These are phyloP conservation scores for Sinelater perroti DNA, from an alignment of 2,888 invertebrate species.

Conservation along the genomic window DNA sequence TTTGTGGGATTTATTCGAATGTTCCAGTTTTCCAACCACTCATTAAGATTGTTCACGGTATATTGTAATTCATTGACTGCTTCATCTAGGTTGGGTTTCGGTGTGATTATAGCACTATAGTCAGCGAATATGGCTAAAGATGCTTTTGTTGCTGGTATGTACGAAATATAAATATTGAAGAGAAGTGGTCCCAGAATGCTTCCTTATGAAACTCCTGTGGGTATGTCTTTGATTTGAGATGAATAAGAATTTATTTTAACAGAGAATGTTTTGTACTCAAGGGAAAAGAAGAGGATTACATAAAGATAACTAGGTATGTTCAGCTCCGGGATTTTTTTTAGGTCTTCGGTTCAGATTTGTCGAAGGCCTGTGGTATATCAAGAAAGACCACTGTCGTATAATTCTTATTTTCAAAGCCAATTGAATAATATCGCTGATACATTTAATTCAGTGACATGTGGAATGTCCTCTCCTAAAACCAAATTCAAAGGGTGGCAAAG, in stretches of 20 bases:
- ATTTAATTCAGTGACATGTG: conserved; percentile 29
- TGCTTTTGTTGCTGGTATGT: no score
- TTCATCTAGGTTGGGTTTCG: no score
- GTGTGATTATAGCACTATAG: conserved; percentile 34
- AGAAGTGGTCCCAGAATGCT: conserved; percentile 35
- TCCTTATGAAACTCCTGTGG: conserved; percentile 46
- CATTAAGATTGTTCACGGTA: no score
- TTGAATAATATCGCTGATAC: conserved; percentile 43
- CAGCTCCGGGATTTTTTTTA: conserved; percentile 23
- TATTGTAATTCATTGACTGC: no score
- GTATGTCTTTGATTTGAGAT: conserved; percentile 24
- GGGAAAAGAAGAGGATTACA: conserved; percentile 41
- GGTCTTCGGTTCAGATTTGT: no score
- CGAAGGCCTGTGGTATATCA: conserved; percentile 49
- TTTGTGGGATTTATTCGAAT: no score
- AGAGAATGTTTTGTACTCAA: conserved; percentile 40
- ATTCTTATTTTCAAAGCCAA: conserved; percentile 31
- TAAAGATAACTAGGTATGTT: conserved; percentile 36
- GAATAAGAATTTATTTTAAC: conserved; percentile 9
- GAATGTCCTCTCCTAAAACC: conserved; percentile 44
- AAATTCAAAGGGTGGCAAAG: conserved; percentile 37
- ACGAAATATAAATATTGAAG: no score
- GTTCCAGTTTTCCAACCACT: no score
- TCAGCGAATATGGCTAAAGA: conserved; percentile 28
- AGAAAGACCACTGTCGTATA: conserved; percentile 39